These are phyloP conservation scores for Scolopax rusticola DNA, from an alignment of 2,797 vertebrate genomes.

Conservation along the genomic window DNA sequence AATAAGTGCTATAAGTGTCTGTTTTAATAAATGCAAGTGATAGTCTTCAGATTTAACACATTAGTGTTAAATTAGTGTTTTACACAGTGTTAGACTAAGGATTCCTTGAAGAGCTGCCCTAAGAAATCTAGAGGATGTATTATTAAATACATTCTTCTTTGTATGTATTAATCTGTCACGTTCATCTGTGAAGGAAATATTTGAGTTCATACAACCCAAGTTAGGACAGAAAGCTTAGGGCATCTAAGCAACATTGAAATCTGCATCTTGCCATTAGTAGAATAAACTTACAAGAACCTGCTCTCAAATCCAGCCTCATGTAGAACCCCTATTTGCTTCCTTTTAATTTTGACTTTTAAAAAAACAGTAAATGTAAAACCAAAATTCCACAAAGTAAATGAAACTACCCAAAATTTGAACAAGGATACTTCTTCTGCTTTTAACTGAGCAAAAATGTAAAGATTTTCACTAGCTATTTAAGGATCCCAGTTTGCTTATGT, in stretches of 20 bases:
- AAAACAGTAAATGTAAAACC: neutral
- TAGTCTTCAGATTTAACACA: neutral
- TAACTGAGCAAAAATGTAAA: neutral
- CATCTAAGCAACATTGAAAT: neutral
- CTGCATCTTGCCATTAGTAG: neutral
- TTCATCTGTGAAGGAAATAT: neutral
- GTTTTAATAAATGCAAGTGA: neutral
- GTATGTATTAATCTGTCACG: neutral
- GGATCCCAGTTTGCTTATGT: neutral
- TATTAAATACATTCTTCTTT: neutral
- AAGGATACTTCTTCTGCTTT: neutral
- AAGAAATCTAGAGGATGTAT: neutral
- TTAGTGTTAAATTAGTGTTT: neutral
- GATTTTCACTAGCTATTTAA: neutral
- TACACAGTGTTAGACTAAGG: neutral
- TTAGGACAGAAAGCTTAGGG: neutral
- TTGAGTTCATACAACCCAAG: neutral
- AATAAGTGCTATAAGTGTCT: accelerated
- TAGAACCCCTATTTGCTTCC: neutral
- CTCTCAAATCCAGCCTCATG: neutral
- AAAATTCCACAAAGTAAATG: neutral
- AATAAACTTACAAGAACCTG: neutral
- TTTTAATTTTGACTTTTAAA: neutral
- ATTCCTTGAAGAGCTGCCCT: neutral
- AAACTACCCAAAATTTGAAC: neutral